Evolutionary conservation across 2,888 invertebrate genomes (phyloP).

Genomic region (Troilus luridus): DNA sequence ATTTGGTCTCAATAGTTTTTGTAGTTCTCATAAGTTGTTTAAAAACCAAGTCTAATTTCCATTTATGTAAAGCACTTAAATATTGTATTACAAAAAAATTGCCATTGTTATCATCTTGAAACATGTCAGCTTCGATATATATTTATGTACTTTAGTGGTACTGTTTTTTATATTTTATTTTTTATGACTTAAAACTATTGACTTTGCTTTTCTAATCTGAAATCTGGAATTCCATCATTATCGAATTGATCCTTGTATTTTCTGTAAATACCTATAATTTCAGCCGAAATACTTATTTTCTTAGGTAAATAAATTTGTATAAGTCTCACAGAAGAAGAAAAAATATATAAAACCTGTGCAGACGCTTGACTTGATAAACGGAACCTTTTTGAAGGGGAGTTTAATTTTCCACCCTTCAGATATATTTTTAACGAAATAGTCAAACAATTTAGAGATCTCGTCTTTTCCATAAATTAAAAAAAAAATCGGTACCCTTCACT

Average conservation of each 20-base stretch:
- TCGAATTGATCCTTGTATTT: background rate
- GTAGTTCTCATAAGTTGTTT: too few species aligned
- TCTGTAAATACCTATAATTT: background rate
- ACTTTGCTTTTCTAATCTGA: too few species aligned
- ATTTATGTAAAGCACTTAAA: too few species aligned
- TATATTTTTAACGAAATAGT: conserved; percentile 26
- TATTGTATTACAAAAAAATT: too few species aligned
- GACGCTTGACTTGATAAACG: conserved; percentile 3
- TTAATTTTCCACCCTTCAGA: conserved; percentile 21
- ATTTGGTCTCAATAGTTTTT: too few species aligned
- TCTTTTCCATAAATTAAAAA: conserved; percentile 8
- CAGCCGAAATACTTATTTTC: background rate
- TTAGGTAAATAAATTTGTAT: background rate
- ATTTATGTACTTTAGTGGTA: too few species aligned
- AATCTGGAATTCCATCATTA: background rate
- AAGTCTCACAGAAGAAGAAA: conserved; percentile 2
- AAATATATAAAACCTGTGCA: background rate
- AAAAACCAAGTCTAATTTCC: too few species aligned
- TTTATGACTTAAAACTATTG: too few species aligned
- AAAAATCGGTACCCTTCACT: background rate
- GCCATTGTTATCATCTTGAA: too few species aligned
- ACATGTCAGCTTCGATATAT: too few species aligned
- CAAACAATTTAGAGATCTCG: conserved; percentile 40
- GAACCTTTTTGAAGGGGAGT: background rate
- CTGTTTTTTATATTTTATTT: too few species aligned